Conservation (phyloP, 1,140 invertebrate species). For the Pemphigus obesinymphae region DNA sequence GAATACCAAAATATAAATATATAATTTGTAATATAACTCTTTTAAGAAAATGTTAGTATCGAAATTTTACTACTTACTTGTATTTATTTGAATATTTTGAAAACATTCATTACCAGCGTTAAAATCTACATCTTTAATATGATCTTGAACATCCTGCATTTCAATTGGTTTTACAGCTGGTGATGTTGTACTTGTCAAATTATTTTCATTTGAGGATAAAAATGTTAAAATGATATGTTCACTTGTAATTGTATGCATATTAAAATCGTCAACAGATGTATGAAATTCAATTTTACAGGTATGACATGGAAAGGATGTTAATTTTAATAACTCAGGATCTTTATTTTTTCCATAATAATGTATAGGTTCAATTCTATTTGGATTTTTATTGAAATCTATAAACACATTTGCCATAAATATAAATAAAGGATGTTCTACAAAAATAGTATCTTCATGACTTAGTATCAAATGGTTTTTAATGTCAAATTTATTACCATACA, state of each 20-base stretch:
- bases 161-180: neutral
- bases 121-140: neutral
- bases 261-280: neutral
- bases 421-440: neutral
- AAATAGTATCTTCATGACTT: neutral
- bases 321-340: neutral
- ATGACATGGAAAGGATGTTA: neutral
- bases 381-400: neutral
- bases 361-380: neutral
- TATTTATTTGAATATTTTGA: neutral
- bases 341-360: neutral
- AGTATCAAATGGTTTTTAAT: neutral
- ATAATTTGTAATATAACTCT: no score
- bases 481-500: neutral
- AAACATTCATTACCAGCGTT: neutral
- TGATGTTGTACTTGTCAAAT: neutral
- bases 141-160: neutral
- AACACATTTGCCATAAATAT: neutral
- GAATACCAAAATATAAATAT: no score
- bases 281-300: neutral
- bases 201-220: neutral
- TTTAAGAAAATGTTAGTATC: no score
- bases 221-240: slow-evolving; percentile 9
- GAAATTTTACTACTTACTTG: neutral
- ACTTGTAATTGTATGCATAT: neutral